Percentiles rank a stretch among this genome's conserved stretches.
Evolutionary conservation across 1,140 invertebrate species (phyloP).

Genomic region (Zaprionus capensis): DNA sequence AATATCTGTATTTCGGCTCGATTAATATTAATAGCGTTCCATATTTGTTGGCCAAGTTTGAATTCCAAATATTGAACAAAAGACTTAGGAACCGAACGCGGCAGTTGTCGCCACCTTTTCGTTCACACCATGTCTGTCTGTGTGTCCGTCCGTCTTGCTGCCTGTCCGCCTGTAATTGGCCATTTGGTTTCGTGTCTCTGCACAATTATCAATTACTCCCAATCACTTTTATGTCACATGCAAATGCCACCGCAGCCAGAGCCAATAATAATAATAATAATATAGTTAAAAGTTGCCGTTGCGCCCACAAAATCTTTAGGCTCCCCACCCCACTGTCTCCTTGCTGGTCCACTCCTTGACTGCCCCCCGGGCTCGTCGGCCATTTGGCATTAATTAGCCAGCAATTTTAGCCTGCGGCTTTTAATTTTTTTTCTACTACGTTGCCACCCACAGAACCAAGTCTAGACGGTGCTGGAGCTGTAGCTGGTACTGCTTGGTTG

Average conservation of each 20-base stretch:
- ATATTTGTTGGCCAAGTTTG: slow-evolving; percentile 1
- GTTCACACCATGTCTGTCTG: slow-evolving; percentile 30
- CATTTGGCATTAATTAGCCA: slow-evolving; percentile 59
- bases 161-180: slow-evolving; percentile 58
- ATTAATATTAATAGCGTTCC: slow-evolving; percentile 4
- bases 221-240: slow-evolving; percentile 81
- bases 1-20: background rate
- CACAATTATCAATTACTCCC: slow-evolving; percentile 81
- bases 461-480: slow-evolving; percentile 13
- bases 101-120: slow-evolving; percentile 39
- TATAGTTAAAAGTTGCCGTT: slow-evolving; percentile 51
- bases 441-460: slow-evolving; percentile 43
- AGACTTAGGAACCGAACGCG: slow-evolving; percentile 59
- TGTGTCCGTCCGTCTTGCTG: slow-evolving; percentile 5
- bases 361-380: slow-evolving; percentile 8
- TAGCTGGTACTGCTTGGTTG: slow-evolving; percentile 20
- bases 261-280: slow-evolving; percentile 51
- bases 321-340: background rate
- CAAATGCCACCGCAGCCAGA: slow-evolving; percentile 54
- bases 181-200: slow-evolving; percentile 69
- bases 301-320: slow-evolving; percentile 36
- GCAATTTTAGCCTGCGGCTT: slow-evolving; percentile 48
- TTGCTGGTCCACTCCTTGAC: background rate
- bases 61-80: slow-evolving; percentile 29
- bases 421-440: slow-evolving; percentile 42